These are phyloP conservation scores for Intellagama lesueurii DNA, from an alignment of 2,797 vertebrate genomes.

Conservation along the genomic window DNA sequence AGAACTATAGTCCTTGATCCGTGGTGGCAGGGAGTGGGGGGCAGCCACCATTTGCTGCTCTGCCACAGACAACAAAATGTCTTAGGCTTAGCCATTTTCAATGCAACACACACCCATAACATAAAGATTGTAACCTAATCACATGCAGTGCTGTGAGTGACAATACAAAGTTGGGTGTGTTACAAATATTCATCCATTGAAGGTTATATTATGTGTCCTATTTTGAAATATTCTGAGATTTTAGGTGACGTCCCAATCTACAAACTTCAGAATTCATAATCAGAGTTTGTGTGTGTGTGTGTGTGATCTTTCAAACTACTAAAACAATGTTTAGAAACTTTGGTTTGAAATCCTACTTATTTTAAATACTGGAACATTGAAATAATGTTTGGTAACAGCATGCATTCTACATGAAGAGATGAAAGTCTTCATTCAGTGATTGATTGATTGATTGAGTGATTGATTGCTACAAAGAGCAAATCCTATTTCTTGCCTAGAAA, in stretches of 20 bases:
- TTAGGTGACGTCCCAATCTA: neutral
- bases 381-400: conserved; percentile 15
- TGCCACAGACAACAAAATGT: too few species aligned
- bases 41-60: too few species aligned
- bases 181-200: neutral
- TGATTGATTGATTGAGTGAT: too few species aligned
- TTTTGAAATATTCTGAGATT: neutral
- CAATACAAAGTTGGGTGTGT: neutral
- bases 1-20: too few species aligned
- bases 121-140: neutral
- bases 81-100: too few species aligned
- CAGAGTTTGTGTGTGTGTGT: too few species aligned
- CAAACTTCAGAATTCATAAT: neutral
- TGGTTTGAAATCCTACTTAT: neutral
- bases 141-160: neutral
- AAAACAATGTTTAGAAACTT: neutral
- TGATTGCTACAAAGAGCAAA: conserved; percentile 25
- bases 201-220: neutral
- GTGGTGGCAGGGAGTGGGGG: too few species aligned
- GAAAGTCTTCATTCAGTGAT: too few species aligned
- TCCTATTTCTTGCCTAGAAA: conserved; percentile 65
- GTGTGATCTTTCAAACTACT: too few species aligned
- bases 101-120: neutral
- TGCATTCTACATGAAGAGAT: neutral
- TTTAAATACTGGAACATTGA: neutral